phyloP scores from a whole-genome alignment of 2,797 vertebrate species.

The Ciconia nigra region DNA sequence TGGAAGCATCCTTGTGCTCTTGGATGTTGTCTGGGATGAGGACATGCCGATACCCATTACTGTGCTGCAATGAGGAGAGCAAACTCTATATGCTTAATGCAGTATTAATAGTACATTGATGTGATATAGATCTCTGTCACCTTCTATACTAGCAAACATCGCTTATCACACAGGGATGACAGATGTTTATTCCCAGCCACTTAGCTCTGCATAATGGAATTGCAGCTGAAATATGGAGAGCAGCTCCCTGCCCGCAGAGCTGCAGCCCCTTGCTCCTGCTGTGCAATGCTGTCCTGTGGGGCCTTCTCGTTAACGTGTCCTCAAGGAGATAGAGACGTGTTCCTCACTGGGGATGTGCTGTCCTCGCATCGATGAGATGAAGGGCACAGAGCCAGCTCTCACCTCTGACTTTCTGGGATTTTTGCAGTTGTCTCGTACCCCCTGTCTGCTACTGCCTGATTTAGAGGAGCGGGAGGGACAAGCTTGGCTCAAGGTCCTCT shows the following conservation, averaged over 20 bases:
- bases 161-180: constrained; percentile 70
- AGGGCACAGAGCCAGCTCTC: neutral
- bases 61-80: constrained; percentile 9
- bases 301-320: neutral
- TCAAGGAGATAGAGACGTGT: neutral
- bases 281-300: neutral
- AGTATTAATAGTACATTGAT: constrained; percentile 73
- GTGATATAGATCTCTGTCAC: constrained; percentile 77
- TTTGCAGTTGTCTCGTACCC: neutral
- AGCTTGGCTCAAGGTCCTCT: neutral
- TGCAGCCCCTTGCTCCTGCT: neutral
- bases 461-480: neutral
- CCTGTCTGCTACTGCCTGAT: neutral
- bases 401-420: neutral
- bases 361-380: accelerated
- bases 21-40: neutral
- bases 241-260: constrained; percentile 10
- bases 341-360: neutral
- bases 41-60: constrained; percentile 11
- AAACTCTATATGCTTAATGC: constrained; percentile 58
- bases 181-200: constrained; percentile 71
- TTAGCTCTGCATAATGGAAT: constrained; percentile 71
- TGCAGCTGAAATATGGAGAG: constrained; percentile 71
- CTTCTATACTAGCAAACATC: constrained; percentile 71
- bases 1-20: neutral